phyloP scores from a whole-genome alignment of 2,888 invertebrate species.

The Phortica magna region DNA sequence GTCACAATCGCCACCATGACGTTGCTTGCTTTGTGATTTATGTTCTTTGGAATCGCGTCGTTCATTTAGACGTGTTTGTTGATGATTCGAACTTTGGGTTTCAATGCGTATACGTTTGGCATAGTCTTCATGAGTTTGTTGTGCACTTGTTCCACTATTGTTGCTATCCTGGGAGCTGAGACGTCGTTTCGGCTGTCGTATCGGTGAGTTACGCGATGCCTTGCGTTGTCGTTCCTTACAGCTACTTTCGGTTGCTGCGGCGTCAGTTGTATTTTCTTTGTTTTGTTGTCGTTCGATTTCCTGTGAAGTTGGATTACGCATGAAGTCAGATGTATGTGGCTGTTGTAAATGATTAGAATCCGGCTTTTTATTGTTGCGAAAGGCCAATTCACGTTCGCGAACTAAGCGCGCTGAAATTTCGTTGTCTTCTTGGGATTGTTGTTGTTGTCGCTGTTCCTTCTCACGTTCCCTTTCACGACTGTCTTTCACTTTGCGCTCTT shows the following conservation, averaged over 20 bases:
- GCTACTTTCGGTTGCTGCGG: slow-evolving; percentile 24
- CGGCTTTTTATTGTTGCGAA: slow-evolving; percentile 53
- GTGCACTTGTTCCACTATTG: slow-evolving; percentile 50
- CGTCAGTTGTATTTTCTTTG: slow-evolving; percentile 68
- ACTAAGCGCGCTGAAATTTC: slow-evolving; percentile 75
- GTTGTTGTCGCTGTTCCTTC: slow-evolving; percentile 72
- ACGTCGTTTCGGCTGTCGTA: slow-evolving; percentile 82
- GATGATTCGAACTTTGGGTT: slow-evolving; percentile 54
- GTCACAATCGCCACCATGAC: slow-evolving; percentile 66
- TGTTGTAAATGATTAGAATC: slow-evolving; percentile 47
- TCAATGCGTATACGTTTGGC: slow-evolving; percentile 75
- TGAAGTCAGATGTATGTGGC: slow-evolving; percentile 44
- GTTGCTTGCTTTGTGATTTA: slow-evolving; percentile 76
- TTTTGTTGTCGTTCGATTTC: slow-evolving; percentile 63
- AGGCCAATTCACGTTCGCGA: slow-evolving; percentile 47
- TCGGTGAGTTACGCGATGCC: slow-evolving; percentile 73
- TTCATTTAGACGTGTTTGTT: slow-evolving; percentile 55
- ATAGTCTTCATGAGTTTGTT: slow-evolving; percentile 69
- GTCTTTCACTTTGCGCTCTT: slow-evolving; percentile 67
- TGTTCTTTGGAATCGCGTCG: slow-evolving; percentile 67
- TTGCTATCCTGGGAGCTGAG: slow-evolving; percentile 87
- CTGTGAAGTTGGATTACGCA: slow-evolving; percentile 50
- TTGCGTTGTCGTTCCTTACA: slow-evolving; percentile 70
- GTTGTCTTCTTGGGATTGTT: slow-evolving; percentile 72
- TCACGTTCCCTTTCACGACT: slow-evolving; percentile 70